phyloP scores from a whole-genome alignment of 2,888 invertebrate genomes.

The Phasia obesa region DNA sequence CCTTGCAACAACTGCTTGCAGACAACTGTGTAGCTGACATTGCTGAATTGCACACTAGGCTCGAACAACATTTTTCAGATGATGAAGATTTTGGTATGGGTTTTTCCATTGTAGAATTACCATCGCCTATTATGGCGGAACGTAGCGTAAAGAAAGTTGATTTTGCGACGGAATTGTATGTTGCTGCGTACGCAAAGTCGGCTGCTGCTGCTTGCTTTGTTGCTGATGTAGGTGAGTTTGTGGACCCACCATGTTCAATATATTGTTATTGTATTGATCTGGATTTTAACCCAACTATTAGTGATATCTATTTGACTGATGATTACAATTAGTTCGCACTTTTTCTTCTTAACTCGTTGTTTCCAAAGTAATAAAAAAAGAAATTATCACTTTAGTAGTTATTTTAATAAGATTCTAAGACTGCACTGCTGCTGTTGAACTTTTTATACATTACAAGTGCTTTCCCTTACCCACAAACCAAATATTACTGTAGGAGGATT shows the following conservation, averaged over 20 bases:
- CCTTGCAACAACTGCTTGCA: constrained; percentile 31
- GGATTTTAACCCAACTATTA: constrained; percentile 12
- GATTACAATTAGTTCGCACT: not conserved
- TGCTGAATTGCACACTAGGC: constrained; percentile 69
- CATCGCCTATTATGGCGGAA: constrained; percentile 40
- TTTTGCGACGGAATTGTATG: constrained; percentile 38
- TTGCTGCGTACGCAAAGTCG: constrained; percentile 58
- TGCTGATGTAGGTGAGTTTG: constrained; percentile 66
- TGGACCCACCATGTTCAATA: constrained; percentile 75
- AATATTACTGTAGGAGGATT: constrained; percentile 27
- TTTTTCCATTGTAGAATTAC: constrained; percentile 35
- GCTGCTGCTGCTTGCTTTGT: constrained; percentile 54
- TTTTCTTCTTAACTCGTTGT: not conserved
- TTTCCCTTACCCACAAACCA: constrained; percentile 11
- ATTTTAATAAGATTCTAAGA: constrained; percentile 8
- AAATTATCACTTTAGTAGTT: not conserved
- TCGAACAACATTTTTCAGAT: constrained; percentile 62
- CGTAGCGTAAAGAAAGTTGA: constrained; percentile 33
- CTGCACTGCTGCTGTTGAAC: constrained; percentile 4
- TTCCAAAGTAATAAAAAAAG: not conserved
- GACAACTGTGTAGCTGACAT: constrained; percentile 24
- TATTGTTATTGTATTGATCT: constrained; percentile 59
- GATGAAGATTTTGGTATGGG: constrained; percentile 41
- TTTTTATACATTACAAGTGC: constrained; percentile 12
- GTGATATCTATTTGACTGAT: constrained; percentile 1